Conservation (phyloP, 2,113 vertebrate genomes). For the Propithecus coquereli region DNA sequence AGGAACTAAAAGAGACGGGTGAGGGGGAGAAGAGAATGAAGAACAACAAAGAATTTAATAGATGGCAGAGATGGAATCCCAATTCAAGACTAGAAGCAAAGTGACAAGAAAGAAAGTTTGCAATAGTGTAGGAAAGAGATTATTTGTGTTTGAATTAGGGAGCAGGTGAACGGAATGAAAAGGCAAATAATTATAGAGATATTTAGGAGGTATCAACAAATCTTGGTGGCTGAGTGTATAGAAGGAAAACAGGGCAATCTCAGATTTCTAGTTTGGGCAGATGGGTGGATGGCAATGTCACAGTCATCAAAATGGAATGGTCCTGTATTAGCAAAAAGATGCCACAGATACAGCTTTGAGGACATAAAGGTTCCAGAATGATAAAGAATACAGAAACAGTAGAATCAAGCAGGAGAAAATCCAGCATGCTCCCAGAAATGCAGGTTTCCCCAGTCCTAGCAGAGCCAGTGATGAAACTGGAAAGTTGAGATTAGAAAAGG, state of each 20-base stretch:
- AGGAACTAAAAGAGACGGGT: background rate
- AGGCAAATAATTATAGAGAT: background rate
- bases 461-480: background rate
- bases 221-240: background rate
- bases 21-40: background rate
- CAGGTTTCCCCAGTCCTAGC: background rate
- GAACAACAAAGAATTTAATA: background rate
- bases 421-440: background rate
- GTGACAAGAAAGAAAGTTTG: background rate
- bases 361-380: background rate
- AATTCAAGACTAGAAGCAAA: background rate
- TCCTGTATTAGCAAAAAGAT: background rate
- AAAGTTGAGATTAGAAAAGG: background rate
- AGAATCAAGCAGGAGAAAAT: background rate
- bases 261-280: background rate
- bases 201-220: background rate
- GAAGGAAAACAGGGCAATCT: background rate
- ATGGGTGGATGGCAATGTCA: background rate
- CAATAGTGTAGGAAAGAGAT: background rate
- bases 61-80: background rate
- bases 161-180: background rate
- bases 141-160: background rate
- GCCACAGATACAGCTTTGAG: background rate
- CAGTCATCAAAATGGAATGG: background rate
- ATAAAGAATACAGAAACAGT: background rate